A percentile compares a stretch with the other conserved stretches of the same genome.
Conservation (phyloP, 2,797 vertebrate genomes). For the Orestias chungarensis region DNA sequence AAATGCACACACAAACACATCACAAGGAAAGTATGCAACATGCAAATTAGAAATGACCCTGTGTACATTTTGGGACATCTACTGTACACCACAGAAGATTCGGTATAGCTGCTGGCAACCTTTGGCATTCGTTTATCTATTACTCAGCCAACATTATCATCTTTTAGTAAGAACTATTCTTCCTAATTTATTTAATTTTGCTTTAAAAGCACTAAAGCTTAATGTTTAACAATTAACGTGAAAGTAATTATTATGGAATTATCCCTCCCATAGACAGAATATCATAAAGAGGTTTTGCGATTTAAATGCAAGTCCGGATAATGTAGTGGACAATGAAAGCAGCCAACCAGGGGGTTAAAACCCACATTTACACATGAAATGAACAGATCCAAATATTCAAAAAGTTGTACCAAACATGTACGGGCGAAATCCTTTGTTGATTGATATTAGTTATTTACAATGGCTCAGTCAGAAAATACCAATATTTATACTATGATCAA, state of each 20-base stretch:
- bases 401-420: neutral
- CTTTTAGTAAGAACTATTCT: conserved; percentile 8
- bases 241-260: neutral
- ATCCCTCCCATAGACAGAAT: neutral
- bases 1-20: neutral
- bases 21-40: conserved; percentile 32
- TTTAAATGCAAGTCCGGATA: neutral
- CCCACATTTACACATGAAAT: neutral
- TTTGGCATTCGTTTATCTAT: conserved; percentile 11
- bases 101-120: conserved; percentile 16
- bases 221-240: neutral
- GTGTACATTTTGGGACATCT: conserved; percentile 15
- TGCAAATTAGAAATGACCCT: conserved; percentile 43
- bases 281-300: neutral
- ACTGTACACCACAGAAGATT: conserved; percentile 1
- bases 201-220: neutral
- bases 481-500: neutral
- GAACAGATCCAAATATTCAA: neutral
- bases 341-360: neutral
- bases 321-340: neutral
- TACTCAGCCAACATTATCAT: neutral
- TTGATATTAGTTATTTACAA: neutral
- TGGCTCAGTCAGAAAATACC: neutral
- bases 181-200: neutral
- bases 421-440: neutral